A percentile compares a stretch with the other conserved stretches of the same genome.
phyloP scores from a whole-genome alignment of 2,113 vertebrate genomes.

The Nibea albiflora region DNA sequence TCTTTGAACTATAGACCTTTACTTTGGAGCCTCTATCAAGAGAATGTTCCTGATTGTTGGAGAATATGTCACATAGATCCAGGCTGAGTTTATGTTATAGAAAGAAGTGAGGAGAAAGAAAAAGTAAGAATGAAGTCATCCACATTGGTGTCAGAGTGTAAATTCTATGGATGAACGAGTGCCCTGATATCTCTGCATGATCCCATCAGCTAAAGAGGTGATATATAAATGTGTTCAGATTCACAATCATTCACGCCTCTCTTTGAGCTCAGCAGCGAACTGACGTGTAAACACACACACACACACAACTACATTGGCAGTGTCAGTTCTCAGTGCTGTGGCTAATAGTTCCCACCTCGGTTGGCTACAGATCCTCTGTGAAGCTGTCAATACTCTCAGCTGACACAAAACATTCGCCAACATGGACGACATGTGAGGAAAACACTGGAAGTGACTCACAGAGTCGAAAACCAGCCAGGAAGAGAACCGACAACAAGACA shows the following conservation, averaged over 20 bases:
- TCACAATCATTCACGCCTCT: slow-evolving; percentile 49
- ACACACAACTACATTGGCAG: slow-evolving; percentile 53
- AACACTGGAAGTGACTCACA: slow-evolving; percentile 51
- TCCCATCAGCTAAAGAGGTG: slow-evolving; percentile 31
- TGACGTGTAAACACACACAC: slow-evolving; percentile 38
- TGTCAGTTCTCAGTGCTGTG: slow-evolving; percentile 38
- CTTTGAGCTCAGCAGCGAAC: slow-evolving; percentile 34
- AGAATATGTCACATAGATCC: too few relatives aligned
- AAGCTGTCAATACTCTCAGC: slow-evolving; percentile 66
- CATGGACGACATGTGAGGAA: slow-evolving; percentile 48
- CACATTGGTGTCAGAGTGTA: too few relatives aligned
- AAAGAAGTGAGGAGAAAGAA: not conserved
- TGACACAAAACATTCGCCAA: slow-evolving; percentile 56
- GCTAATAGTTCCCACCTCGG: slow-evolving; percentile 80
- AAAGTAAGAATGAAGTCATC: not conserved
- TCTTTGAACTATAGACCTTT: too few relatives aligned
- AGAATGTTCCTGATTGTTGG: not conserved
- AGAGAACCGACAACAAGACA: not conserved
- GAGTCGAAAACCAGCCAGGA: not conserved
- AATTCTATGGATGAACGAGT: not conserved
- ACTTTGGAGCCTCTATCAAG: not conserved
- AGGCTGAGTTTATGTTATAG: not conserved
- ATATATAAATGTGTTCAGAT: slow-evolving; percentile 37
- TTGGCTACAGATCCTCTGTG: slow-evolving; percentile 77
- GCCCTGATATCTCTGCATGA: slow-evolving; percentile 2